These are phyloP conservation scores for Cetonia aurata DNA, from an alignment of 2,888 invertebrate species.

Conservation along the genomic window DNA sequence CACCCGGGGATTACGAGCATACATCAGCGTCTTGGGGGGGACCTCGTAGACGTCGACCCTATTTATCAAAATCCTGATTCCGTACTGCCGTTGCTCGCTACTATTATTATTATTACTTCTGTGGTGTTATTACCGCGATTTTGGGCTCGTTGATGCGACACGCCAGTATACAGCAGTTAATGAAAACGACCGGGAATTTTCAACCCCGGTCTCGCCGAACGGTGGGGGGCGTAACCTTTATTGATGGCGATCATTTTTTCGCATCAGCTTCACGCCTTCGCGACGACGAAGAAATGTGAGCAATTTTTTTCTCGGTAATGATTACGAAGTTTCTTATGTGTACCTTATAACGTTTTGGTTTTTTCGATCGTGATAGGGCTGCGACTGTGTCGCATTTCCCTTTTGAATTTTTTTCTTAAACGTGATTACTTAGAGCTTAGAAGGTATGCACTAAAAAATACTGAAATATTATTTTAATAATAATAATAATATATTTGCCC, in stretches of 20 bases:
- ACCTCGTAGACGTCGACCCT: neutral
- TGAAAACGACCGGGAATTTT: slow-evolving; percentile 25
- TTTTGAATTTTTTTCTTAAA: neutral
- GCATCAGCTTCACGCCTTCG: slow-evolving; percentile 16
- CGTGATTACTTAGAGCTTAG: no score
- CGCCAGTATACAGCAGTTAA: slow-evolving; percentile 18
- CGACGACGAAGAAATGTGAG: slow-evolving; percentile 1
- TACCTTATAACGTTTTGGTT: neutral
- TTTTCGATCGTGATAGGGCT: neutral
- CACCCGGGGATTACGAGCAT: slow-evolving; percentile 7
- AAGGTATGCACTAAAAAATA: no score
- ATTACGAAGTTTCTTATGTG: neutral
- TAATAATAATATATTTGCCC: no score
- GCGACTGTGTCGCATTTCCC: neutral
- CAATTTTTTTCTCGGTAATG: slow-evolving; percentile 10
- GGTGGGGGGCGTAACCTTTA: slow-evolving; percentile 17
- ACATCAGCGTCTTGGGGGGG: slow-evolving; percentile 7
- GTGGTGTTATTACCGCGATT: slow-evolving; percentile 23
- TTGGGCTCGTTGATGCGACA: neutral
- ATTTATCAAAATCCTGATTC: slow-evolving; percentile 20
- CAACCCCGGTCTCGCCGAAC: neutral
- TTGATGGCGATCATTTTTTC: slow-evolving; percentile 34
- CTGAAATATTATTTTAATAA: no score
- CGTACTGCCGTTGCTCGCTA: neutral
- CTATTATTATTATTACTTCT: slow-evolving; percentile 21